A percentile compares a stretch with the other conserved stretches of the same genome.
phyloP scores from a whole-genome alignment of 2,797 vertebrate genomes.

The Catharus ustulatus region DNA sequence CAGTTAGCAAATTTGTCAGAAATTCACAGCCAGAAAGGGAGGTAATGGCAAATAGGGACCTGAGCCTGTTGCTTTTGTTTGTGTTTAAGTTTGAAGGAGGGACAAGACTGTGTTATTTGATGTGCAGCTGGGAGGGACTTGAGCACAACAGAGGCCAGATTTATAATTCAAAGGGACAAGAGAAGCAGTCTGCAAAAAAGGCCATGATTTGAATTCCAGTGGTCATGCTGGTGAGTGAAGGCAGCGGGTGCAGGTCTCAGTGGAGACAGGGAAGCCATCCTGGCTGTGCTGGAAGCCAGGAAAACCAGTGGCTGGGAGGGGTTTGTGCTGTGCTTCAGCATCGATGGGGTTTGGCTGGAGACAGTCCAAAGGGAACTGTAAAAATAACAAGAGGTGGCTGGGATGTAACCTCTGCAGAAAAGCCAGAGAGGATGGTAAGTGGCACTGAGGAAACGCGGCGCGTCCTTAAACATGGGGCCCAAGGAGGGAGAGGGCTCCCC shows the following conservation, averaged over 20 bases:
- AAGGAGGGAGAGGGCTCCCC: not conserved
- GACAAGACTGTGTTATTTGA: fast-evolving
- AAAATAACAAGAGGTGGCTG: not conserved
- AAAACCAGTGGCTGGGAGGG: fast-evolving
- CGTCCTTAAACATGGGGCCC: fast-evolving
- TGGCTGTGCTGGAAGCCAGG: fast-evolving
- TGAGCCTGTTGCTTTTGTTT: not conserved
- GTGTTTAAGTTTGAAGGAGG: not conserved
- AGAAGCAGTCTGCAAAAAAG: not conserved
- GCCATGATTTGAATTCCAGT: not conserved
- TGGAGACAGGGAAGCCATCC: not conserved
- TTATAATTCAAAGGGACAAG: not conserved
- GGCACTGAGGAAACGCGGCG: fast-evolving
- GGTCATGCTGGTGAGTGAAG: not conserved
- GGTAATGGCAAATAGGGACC: not conserved
- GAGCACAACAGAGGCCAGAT: not conserved
- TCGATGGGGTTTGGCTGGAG: not conserved
- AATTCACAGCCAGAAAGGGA: not conserved
- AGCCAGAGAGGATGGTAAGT: not conserved
- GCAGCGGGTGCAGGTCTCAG: fast-evolving
- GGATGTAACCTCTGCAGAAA: not conserved
- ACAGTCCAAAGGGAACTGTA: not conserved
- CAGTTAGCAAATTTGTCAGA: not conserved
- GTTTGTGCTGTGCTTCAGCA: not conserved
- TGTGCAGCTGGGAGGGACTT: not conserved